Conservation (phyloP, 2,113 vertebrate species). For the Butastur rufipennis region DNA sequence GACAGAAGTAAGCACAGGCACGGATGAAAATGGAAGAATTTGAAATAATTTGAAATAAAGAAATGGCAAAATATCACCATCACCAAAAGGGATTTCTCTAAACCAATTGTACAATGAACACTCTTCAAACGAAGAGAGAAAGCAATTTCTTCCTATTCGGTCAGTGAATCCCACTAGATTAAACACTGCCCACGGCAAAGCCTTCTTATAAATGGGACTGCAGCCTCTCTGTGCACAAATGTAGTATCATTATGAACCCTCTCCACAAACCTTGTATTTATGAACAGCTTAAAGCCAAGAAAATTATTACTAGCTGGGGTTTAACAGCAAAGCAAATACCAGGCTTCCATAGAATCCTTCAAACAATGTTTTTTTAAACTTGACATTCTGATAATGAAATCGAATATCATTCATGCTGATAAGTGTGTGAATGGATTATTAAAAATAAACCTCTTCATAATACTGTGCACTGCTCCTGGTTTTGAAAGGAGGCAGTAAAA, state of each 20-base stretch:
- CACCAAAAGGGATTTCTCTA: not conserved
- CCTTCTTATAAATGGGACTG: not conserved
- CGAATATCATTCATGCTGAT: not conserved
- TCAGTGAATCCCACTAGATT: not conserved
- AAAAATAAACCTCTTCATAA: not conserved
- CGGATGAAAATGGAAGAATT: not conserved
- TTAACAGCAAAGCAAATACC: slow-evolving; percentile 6
- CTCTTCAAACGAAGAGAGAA: not conserved
- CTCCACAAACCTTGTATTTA: not conserved
- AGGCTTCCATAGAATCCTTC: not conserved
- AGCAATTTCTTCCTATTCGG: not conserved
- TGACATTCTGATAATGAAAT: not conserved
- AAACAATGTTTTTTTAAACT: not conserved
- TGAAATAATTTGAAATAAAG: not conserved
- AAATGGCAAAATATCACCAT: not conserved
- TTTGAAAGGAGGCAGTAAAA: not conserved
- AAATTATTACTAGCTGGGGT: not conserved
- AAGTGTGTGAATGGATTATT: not conserved
- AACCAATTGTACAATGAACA: not conserved
- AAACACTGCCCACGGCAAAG: not conserved
- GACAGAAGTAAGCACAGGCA: not conserved
- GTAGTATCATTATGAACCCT: not conserved
- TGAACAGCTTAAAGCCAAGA: not conserved
- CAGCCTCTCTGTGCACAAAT: not conserved
- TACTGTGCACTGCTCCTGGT: not conserved